Evolutionary conservation across 2,113 vertebrate species (phyloP).

Genomic region (Myotis davidii): DNA sequence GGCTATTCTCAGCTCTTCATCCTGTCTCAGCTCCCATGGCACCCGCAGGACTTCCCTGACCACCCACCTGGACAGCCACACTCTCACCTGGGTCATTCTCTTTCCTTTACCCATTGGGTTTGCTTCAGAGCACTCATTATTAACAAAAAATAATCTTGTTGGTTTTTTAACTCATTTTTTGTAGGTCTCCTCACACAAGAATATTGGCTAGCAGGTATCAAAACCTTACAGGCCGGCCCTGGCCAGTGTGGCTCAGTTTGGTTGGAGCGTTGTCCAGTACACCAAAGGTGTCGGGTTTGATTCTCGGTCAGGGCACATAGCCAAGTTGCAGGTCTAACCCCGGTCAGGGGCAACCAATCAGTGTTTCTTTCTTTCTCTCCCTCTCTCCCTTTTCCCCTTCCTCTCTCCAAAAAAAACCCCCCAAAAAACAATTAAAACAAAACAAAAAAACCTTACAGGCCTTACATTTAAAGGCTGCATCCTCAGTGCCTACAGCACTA

Average conservation of each 20-base stretch:
- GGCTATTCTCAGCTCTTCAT: not conserved
- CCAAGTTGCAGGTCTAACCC: too few relatives aligned
- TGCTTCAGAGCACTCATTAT: not conserved
- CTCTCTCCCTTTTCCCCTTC: too few relatives aligned
- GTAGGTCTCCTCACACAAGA: not conserved
- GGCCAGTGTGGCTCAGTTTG: not conserved
- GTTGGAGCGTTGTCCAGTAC: not conserved
- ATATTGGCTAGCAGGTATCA: not conserved
- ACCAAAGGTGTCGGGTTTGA: not conserved
- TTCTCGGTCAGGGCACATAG: not conserved
- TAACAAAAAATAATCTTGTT: not conserved
- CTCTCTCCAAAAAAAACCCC: too few relatives aligned
- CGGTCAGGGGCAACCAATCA: too few relatives aligned
- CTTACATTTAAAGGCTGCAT: not conserved
- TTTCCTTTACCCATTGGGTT: not conserved
- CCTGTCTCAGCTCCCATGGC: not conserved
- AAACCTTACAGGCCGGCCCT: not conserved
- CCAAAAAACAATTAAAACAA: too few relatives aligned
- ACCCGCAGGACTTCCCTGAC: not conserved
- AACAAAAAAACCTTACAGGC: not conserved
- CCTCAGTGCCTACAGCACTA: not conserved
- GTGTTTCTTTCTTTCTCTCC: too few relatives aligned
- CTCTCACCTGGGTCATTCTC: not conserved
- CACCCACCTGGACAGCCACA: not conserved
- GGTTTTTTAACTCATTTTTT: not conserved